Evolutionary conservation across 2,113 vertebrate species (phyloP), one percentile per base, ranked within the genome.

Genomic region (Aviceda subcristata): DNA sequence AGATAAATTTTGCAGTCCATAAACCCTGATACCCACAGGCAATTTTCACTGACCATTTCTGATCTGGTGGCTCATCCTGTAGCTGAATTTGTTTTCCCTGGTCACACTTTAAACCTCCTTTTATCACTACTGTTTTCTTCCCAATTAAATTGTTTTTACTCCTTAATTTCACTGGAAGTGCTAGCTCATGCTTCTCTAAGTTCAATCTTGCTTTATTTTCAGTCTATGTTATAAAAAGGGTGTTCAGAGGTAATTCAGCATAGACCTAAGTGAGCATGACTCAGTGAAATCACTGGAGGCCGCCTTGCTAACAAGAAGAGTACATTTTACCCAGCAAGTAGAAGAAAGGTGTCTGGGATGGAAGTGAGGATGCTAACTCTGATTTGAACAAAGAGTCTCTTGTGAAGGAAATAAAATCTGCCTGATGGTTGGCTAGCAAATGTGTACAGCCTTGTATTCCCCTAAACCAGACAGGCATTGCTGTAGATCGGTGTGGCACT

Each of bases 191-290:
- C 11, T 55, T 53, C 21, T 69, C 41, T 16, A 34, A 67, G 18
- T n/a, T 80, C 8, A 36, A 3, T 45, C 38, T 26, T 14, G 32
- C 15, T 78, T 89, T 63, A 51, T 78, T 85, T 93, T 82, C 36
- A 26, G 43, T 51, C 62, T 43, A 1, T 32, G 3, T 32, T 73
- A 29, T 3, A 11, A 72, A 75, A 75, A 36, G 19, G 0, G 0
- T 30, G 21, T 72, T 82, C 36, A 60, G 69, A 91, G 45, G 14
- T 68, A 82, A 45, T 69, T 83, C 8, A 15, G 53, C 13, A 10
- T 15, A 66, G 48, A 57, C 11, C 11, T 60, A 86, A 86, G 66
- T 11, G 17, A 75, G 48, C 36, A n/a, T 30, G 32, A 73, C 38
- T 82, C 48, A 17, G 15, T 53, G 66, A 75, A 85, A 84, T 69